Evolutionary conservation across 37 sponge, comb jelly and placozoan species (phyloP), one percentile per base, ranked within the genome.

Genomic region (Ianthella basta): DNA sequence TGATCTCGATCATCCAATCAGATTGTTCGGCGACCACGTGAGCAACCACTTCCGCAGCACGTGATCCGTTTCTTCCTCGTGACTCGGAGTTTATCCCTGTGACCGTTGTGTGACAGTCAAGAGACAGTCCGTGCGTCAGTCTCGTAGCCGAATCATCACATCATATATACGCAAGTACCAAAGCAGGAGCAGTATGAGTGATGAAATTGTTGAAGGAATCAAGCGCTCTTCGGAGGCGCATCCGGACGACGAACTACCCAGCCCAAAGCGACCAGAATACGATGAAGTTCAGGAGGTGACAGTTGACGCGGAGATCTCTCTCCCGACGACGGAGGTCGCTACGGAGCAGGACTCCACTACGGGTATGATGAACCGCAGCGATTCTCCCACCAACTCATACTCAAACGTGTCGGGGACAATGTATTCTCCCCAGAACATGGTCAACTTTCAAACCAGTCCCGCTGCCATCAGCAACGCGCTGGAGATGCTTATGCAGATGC

Each of bases 401-500:
- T 0, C 38, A 24, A 53, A 75, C 25, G 78, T 40, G n/a, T 44
- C 33, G 23, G 54, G 78, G 44, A 5, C 53, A 1, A 36, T 75
- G 15, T 75, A 75, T 50, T 75, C 78, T 2, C 78, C 78, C 1
- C 40, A 40, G 32, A 75, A 75, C 25, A 36, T 75, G 50, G 78
- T 75, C 14, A 75, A 75, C 54, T 75, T 75, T 41, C 78, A 75
- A 23, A 75, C 78, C 20, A 75, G 39, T 75, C 78, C 78, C 4
- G 78, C 78, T 1, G 78, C 78, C 24, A 75, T 75, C 44, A 75
- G 37, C 25, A 50, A 44, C 53, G 78, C 78, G 18, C 78, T 75
- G 16, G 78, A 75, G 54, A 75, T 75, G 78, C 53, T 75, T 4
- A 75, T 75, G 78, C 78, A 75, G 39, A 75, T 75, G 78, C 78